Evolutionary conservation across 35 echinoderm and acorn worm genomes (phyloP), one percentile per base, ranked within the genome.

Genomic region (Holothuria glaberrima): DNA sequence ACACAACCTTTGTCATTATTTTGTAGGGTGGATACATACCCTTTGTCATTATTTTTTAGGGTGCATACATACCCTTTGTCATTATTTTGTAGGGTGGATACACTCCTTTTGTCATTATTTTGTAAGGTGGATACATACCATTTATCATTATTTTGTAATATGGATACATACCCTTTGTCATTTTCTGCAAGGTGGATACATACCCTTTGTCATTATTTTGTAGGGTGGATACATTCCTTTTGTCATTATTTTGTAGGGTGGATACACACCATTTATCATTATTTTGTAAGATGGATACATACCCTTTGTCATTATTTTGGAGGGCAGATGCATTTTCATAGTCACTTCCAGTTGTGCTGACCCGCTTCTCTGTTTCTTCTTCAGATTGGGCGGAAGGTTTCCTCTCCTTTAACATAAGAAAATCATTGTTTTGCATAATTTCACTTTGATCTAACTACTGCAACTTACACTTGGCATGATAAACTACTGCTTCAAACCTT

Each of bases 331-430:
- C 68, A 68, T 97, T 93, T n/a, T 97, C 95, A 56, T 97, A 97
- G 48, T 97, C 95, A 89, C 95, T 97, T 31, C 89, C 95, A 22
- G 95, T 57, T 74, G 86, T 67, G 83, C 95, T 94, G 0, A 78
- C 59, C 62, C 92, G 88, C 52, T 91, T 93, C 0, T 95, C 94
- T 56, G 19, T 50, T 75, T 88, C 76, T 34, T 84, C 92, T 24
- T 71, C 58, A 26, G 27, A 32, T 28, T 33, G 56, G 19, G 25
- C 33, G 29, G 32, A 6, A 20, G 57, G 73, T 63, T 88, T 67
- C 44, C 61, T 46, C 21, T 88, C 44, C 61, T 69, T 20, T 46
- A 17, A 41, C 36, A 41, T 9, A 54, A 0, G 13, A 14, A 17
- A 54, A 54, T 9, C 12, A 54, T 9, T 54, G 27, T 0, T 33